Evolutionary conservation across 1,140 invertebrate species (phyloP).

Genomic region (Heliothis subflexa): DNA sequence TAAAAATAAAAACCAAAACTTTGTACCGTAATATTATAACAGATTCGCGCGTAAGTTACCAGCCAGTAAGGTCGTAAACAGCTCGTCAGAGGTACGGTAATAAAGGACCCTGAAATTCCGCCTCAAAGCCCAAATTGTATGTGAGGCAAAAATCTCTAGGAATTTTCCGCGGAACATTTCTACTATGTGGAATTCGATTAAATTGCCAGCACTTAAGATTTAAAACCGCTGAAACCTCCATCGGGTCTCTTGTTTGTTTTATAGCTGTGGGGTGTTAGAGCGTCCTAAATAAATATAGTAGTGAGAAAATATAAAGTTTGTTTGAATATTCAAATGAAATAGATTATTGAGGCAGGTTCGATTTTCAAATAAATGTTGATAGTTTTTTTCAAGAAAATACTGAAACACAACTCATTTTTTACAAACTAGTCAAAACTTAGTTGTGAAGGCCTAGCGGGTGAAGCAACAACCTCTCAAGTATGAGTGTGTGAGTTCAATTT

Average conservation of each 20-base stretch:
- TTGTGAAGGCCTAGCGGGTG: no score
- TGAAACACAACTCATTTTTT: no score
- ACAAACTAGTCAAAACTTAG: no score
- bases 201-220: slow-evolving; percentile 54
- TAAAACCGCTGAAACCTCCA: slow-evolving; percentile 50
- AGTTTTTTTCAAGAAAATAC: no score
- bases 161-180: slow-evolving; percentile 57
- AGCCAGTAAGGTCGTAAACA: slow-evolving; percentile 26
- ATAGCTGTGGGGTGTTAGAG: not conserved
- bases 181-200: slow-evolving; percentile 56
- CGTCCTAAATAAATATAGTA: slow-evolving; percentile 28
- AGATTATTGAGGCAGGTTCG: no score
- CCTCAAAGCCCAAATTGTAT: slow-evolving; percentile 21
- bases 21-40: slow-evolving; percentile 17
- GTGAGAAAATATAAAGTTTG: not conserved
- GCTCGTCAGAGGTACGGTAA: slow-evolving; percentile 26
- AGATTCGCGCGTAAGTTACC: slow-evolving; percentile 14
- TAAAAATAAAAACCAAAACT: slow-evolving; percentile 5
- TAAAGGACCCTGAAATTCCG: slow-evolving; percentile 37
- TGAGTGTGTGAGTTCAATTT: no score
- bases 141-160: slow-evolving; percentile 39
- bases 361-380: no score
- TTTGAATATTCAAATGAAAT: not conserved
- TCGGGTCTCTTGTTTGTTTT: slow-evolving; percentile 30
- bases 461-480: no score